Evolutionary conservation across 2,113 vertebrate genomes (phyloP).

Genomic region (Junco hyemalis): DNA sequence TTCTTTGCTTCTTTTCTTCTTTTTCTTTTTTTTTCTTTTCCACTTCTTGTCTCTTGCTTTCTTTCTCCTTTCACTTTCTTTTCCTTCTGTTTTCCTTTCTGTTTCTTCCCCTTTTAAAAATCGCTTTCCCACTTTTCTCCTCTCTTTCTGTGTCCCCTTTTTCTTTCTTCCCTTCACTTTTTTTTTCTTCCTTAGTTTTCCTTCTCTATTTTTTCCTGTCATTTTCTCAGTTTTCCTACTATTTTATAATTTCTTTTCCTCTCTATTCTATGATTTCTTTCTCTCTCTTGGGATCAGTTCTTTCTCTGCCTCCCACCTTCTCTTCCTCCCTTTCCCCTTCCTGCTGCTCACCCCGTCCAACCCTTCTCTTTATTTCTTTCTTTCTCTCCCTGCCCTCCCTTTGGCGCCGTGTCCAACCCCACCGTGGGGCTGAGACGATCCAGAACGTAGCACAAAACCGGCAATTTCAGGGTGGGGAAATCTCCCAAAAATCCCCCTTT

Average conservation of each 20-base stretch:
- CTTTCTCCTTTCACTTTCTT: neutral
- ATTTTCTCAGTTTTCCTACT: neutral
- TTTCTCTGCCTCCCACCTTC: neutral
- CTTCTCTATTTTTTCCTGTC: neutral
- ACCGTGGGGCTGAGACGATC: accelerated
- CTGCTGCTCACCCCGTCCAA: neutral
- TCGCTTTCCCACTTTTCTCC: neutral
- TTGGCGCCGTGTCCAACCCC: neutral
- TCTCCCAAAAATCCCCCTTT: accelerated
- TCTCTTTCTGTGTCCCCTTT: too few relatives aligned
- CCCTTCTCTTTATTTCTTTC: too few relatives aligned
- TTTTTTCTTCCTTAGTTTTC: accelerated
- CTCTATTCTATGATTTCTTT: neutral
- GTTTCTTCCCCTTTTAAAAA: neutral
- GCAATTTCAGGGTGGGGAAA: accelerated
- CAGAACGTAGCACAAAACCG: accelerated
- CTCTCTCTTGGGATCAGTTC: neutral
- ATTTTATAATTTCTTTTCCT: neutral
- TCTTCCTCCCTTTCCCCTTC: neutral
- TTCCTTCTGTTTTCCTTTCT: neutral
- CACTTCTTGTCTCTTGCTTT: neutral
- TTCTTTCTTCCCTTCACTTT: neutral
- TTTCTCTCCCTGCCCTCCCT: neutral
- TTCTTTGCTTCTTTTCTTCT: neutral
- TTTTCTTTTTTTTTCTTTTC: neutral